These are phyloP conservation scores for Erethizon dorsatum DNA, from an alignment of 2,797 vertebrate species.

Conservation along the genomic window DNA sequence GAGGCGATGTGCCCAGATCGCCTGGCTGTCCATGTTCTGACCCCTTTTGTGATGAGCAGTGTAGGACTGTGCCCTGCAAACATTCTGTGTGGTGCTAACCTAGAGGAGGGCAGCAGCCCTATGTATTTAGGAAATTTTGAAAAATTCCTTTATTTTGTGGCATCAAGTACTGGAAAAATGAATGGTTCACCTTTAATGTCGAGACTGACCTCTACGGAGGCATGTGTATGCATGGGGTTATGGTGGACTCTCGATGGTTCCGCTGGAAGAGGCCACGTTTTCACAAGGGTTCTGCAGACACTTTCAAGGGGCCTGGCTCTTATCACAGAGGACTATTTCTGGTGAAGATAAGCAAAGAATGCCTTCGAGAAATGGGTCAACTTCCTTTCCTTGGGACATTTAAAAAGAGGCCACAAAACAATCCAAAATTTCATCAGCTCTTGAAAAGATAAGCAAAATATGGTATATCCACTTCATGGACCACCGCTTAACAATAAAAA, in stretches of 20 bases:
- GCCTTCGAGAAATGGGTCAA: not conserved
- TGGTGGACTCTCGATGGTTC: not conserved
- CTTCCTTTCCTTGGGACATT: not conserved
- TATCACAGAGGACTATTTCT: not conserved
- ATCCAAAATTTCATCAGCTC: not conserved
- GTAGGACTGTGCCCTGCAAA: not conserved
- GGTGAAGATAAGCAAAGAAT: not conserved
- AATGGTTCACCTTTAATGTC: not conserved
- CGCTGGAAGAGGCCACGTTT: not conserved
- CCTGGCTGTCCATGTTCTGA: not conserved
- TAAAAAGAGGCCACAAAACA: not conserved
- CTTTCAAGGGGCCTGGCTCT: not conserved
- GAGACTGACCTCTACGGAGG: not conserved
- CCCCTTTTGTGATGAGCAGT: not conserved
- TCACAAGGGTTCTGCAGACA: not conserved
- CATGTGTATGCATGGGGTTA: rapidly evolving
- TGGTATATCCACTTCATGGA: too few relatives aligned
- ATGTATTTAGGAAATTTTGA: not conserved
- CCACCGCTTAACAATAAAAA: not conserved
- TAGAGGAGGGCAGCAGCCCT: not conserved
- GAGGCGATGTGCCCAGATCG: not conserved
- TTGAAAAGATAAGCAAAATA: not conserved
- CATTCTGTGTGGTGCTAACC: not conserved
- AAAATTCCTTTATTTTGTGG: not conserved
- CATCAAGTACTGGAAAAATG: not conserved